A percentile compares a stretch with the other conserved stretches of the same genome.
These are phyloP conservation scores for Mizuhopecten yessoensis DNA, from an alignment of 1,140 invertebrate genomes.

Conservation along the genomic window DNA sequence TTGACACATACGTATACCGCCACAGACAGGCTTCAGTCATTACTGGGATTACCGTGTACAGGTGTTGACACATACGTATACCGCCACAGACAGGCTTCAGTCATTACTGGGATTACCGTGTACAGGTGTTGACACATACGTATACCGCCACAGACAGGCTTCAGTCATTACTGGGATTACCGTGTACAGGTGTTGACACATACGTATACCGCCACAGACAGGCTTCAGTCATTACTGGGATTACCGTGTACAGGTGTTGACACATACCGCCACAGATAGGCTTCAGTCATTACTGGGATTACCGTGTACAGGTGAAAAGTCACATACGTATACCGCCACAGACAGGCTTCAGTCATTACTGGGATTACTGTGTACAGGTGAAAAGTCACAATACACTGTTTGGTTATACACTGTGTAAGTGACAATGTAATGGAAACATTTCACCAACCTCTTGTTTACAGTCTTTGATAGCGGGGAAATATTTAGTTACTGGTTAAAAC, in stretches of 20 bases:
- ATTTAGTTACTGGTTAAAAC: background rate
- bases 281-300: background rate
- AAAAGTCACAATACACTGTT: constrained; percentile 24
- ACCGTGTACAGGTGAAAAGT: too few relatives aligned
- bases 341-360: background rate
- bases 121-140: background rate
- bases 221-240: background rate
- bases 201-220: background rate
- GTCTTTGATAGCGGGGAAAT: background rate
- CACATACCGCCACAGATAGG: background rate
- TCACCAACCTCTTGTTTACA: background rate
- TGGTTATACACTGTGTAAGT: constrained; percentile 4
- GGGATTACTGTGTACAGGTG: background rate
- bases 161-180: background rate
- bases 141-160: background rate
- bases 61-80: background rate
- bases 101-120: constrained; percentile 3
- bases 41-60: constrained; percentile 5
- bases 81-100: background rate
- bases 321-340: too few relatives aligned
- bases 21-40: background rate
- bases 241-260: background rate
- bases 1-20: background rate
- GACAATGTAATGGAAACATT: background rate
- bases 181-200: background rate